Evolutionary conservation across 2,888 invertebrate species (phyloP), one percentile per base, ranked within the genome.

Genomic region (Lasioglossum lativentre): DNA sequence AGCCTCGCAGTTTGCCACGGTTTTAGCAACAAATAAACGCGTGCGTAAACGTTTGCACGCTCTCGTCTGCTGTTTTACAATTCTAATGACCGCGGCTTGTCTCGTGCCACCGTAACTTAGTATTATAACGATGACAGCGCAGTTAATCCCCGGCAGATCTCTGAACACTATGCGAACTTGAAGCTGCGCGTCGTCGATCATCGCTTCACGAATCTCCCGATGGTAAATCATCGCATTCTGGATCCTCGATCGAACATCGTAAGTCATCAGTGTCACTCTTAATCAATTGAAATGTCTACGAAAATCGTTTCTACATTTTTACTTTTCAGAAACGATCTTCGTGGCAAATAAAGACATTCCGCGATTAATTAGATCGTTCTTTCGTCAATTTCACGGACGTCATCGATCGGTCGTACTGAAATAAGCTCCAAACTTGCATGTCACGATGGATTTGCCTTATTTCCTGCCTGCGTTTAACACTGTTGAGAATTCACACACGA

Each of bases 401-500:
- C 56, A n/a, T 42, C 63, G n/a, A 59, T 42, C 30, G 16, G 5
- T 42, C 59, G 1, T 19, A 27, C 5, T 40, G 16, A 72, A 63
- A 30, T 34, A 34, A 14, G 8, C 19, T 56, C 14, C 10, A 30
- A 71, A 71, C 10, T 52, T 66, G 47, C 66, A 34, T 56, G 56
- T 82, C 82, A 73, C 59, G 68, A 34, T 30, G 72, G 66, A 68
- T 82, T 82, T 59, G 30, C 70, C 76, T 63, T 16, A 34, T 74
- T 83, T 74, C 68, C 82, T 16, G 45, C 30, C 47, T 47, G 56
- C 59, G 73, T 19, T 23, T 42, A 52, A 42, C 71, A 30, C 10
- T 0, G 10, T 40, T 12, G 3, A 2, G 14, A 63, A 75, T 56
- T n/a, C 27, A 34, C 1, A 30, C 16, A 27, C 12, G 27, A 38